These are phyloP conservation scores for Frieseomelitta varia DNA, from an alignment of 1,140 invertebrate genomes.

Conservation along the genomic window DNA sequence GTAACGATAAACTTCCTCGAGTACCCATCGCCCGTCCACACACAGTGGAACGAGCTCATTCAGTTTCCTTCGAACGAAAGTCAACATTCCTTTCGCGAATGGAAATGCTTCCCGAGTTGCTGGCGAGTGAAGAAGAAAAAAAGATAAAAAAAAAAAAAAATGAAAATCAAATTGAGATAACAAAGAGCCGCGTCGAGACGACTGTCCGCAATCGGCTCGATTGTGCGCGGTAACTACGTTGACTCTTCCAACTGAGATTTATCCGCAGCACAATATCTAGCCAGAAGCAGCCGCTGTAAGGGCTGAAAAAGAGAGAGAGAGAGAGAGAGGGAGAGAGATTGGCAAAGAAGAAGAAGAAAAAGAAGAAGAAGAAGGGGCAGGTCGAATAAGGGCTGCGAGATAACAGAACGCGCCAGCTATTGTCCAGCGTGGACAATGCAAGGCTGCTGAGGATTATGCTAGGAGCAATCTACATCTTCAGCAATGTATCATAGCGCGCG, in stretches of 20 bases:
- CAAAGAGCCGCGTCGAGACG: neutral
- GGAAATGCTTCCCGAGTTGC: too few relatives aligned
- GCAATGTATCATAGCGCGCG: conserved; percentile 75
- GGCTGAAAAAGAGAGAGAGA: too few relatives aligned
- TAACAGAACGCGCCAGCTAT: conserved; percentile 68
- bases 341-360: conserved; percentile 30
- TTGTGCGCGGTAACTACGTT: conserved; percentile 40
- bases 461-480: conserved; percentile 78
- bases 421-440: conserved; percentile 77
- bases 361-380: conserved; percentile 33
- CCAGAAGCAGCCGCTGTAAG: neutral
- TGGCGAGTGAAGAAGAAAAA: too few relatives aligned
- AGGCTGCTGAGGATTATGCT: conserved; percentile 70
- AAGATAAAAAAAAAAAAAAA: too few relatives aligned
- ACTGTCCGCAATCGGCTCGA: conserved; percentile 42
- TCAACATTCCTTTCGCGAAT: too few relatives aligned
- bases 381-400: conserved; percentile 54
- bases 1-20: neutral
- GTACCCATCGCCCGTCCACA: neutral
- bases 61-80: neutral
- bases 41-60: neutral
- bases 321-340: neutral
- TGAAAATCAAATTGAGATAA: conserved; percentile 43
- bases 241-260: conserved; percentile 37
- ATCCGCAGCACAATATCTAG: conserved; percentile 20